These are phyloP conservation scores for Mesopsocus fuscifrons DNA, from an alignment of 2,888 invertebrate genomes.

Conservation along the genomic window DNA sequence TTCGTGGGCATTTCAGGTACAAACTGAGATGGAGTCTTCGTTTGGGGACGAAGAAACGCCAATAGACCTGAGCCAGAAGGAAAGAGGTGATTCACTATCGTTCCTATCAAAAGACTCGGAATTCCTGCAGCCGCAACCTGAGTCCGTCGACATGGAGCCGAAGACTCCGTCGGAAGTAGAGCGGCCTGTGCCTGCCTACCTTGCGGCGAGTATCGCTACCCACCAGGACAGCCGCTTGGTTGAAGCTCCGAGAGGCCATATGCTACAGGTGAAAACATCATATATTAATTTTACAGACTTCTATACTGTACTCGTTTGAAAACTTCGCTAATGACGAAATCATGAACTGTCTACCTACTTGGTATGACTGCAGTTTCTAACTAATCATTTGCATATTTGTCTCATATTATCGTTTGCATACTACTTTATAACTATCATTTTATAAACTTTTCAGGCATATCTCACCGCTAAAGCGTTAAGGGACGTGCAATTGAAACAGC, in stretches of 20 bases:
- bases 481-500: constrained; percentile 51
- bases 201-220: constrained; percentile 1
- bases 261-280: too few species aligned
- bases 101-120: constrained; percentile 1
- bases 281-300: too few species aligned
- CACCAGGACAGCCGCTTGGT: constrained; percentile 11
- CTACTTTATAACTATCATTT: too few species aligned
- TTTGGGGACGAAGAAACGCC: constrained; percentile 1
- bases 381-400: too few species aligned
- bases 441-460: too few species aligned
- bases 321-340: too few species aligned
- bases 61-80: constrained; percentile 6
- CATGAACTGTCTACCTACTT: too few species aligned
- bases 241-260: constrained; percentile 31
- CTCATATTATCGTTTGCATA: too few species aligned
- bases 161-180: background rate
- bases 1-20: too few species aligned
- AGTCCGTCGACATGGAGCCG: background rate
- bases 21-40: too few species aligned
- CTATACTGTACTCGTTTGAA: too few species aligned
- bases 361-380: too few species aligned
- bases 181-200: constrained; percentile 9
- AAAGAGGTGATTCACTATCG: background rate
- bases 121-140: background rate
- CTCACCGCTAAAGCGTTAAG: constrained; percentile 50